phyloP scores from a whole-genome alignment of 30 jellyfish, hydroid and myxozoan genomes.

The Aurelia aurita region DNA sequence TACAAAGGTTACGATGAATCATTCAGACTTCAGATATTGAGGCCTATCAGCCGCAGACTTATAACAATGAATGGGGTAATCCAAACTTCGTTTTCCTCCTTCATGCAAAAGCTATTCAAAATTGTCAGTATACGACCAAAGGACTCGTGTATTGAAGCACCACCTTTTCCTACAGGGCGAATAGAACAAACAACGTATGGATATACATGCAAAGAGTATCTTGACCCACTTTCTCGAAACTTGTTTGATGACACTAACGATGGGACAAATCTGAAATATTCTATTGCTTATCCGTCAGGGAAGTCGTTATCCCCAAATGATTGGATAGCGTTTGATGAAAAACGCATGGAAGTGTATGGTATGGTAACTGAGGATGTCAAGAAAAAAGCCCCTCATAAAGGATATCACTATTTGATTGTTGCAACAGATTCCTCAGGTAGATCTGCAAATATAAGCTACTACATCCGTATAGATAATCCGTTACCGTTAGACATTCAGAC shows the following conservation, averaged over 20 bases:
- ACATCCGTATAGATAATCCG: slow-evolving; percentile 25
- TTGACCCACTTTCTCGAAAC: slow-evolving; percentile 27
- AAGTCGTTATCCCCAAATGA: slow-evolving; percentile 60
- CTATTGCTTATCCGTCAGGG: slow-evolving; percentile 74
- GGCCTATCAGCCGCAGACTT: slow-evolving; percentile 40
- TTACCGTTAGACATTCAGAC: slow-evolving; percentile 30
- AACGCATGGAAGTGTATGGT: slow-evolving; percentile 80
- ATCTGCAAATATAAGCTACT: slow-evolving; percentile 71
- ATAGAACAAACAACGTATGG: slow-evolving; percentile 50
- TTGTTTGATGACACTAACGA: slow-evolving; percentile 82
- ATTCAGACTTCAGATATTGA: slow-evolving; percentile 36
- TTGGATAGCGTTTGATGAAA: slow-evolving; percentile 78
- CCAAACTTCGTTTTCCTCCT: slow-evolving; percentile 26
- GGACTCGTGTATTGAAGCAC: slow-evolving; percentile 85
- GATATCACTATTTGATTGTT: slow-evolving; percentile 59
- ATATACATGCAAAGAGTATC: slow-evolving; percentile 53
- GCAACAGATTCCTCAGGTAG: slow-evolving; percentile 94
- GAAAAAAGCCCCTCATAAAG: slow-evolving; percentile 59
- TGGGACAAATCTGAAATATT: slow-evolving; percentile 80
- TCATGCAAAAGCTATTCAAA: slow-evolving; percentile 30
- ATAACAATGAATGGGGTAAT: slow-evolving; percentile 19
- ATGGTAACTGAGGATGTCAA: slow-evolving; percentile 73
- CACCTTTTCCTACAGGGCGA: slow-evolving; percentile 73
- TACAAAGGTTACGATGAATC: slow-evolving; percentile 70
- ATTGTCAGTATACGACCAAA: slow-evolving; percentile 44